phyloP scores from a whole-genome alignment of 2,113 vertebrate genomes.

The Etia nguti region DNA sequence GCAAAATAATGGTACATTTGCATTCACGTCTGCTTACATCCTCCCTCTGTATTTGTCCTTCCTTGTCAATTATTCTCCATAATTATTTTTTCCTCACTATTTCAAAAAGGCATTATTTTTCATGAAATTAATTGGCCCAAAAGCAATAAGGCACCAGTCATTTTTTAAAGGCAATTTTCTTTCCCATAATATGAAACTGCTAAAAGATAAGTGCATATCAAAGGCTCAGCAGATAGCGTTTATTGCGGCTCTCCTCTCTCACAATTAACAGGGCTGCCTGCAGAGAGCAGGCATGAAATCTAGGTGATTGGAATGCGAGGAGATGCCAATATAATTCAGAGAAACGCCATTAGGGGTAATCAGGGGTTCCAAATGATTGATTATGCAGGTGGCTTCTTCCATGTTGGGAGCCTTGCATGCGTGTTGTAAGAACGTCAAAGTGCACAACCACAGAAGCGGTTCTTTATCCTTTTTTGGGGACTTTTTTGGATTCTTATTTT shows the following conservation, averaged over 20 bases:
- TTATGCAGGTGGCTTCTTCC: neutral
- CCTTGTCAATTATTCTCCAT: conserved; percentile 45
- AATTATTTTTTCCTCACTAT: conserved; percentile 43
- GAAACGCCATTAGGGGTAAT: conserved; percentile 62
- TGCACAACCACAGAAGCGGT: neutral
- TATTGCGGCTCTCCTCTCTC: conserved; percentile 25
- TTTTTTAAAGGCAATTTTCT: conserved; percentile 62
- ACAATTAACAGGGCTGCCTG: conserved; percentile 54
- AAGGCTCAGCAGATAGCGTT: conserved; percentile 55
- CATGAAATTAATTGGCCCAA: conserved; percentile 62
- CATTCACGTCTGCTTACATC: neutral
- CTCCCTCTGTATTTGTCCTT: neutral
- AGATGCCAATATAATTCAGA: conserved; percentile 47
- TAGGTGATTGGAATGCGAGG: conserved; percentile 56
- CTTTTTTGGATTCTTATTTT: neutral
- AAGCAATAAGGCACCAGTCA: conserved; percentile 51
- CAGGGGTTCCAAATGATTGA: conserved; percentile 33
- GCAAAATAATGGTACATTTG: neutral
- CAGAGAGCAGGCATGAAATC: conserved; percentile 55
- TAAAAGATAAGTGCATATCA: conserved; percentile 64
- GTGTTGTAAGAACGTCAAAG: neutral
- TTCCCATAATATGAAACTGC: conserved; percentile 53
- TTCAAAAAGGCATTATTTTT: conserved; percentile 50
- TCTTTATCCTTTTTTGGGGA: neutral
- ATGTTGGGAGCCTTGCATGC: neutral